A percentile compares a stretch with the other conserved stretches of the same genome.
These are phyloP conservation scores for Parnassius mnemosyne DNA, from an alignment of 2,888 invertebrate genomes.

Conservation along the genomic window DNA sequence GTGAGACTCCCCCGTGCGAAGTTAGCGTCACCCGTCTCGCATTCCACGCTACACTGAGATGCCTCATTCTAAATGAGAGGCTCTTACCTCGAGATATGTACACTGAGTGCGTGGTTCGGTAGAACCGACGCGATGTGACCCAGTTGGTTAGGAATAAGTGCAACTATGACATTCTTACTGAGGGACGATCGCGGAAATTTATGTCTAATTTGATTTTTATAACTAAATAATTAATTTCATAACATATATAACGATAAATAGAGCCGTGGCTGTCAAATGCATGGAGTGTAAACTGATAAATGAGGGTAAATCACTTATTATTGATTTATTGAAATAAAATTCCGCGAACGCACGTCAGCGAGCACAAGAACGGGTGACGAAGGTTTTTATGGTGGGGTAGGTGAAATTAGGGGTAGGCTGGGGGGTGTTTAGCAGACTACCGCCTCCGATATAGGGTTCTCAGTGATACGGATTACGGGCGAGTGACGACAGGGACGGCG, in stretches of 20 bases:
- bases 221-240: no score
- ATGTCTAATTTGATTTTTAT: no score
- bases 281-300: no score
- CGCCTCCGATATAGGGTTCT: constrained; percentile 88
- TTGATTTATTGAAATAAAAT: constrained; percentile 1
- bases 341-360: constrained; percentile 6
- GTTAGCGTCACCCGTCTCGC: constrained; percentile 30
- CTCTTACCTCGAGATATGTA: constrained; percentile 47
- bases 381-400: background rate
- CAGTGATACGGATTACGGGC: constrained; percentile 87
- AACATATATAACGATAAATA: no score
- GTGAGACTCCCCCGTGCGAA: constrained; percentile 38
- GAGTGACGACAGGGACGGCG: constrained; percentile 75
- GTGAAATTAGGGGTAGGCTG: no score
- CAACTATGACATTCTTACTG: constrained; percentile 13
- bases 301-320: no score
- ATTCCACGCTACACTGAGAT: constrained; percentile 21
- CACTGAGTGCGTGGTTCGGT: constrained; percentile 33
- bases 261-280: no score
- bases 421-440: constrained; percentile 83
- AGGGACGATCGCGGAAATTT: constrained; percentile 6
- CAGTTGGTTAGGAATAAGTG: background rate
- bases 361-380: constrained; percentile 5
- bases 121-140: background rate
- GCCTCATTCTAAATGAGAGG: constrained; percentile 25